Conservation (phyloP, 2,888 invertebrate species). For the Seladonia tumulorum region DNA sequence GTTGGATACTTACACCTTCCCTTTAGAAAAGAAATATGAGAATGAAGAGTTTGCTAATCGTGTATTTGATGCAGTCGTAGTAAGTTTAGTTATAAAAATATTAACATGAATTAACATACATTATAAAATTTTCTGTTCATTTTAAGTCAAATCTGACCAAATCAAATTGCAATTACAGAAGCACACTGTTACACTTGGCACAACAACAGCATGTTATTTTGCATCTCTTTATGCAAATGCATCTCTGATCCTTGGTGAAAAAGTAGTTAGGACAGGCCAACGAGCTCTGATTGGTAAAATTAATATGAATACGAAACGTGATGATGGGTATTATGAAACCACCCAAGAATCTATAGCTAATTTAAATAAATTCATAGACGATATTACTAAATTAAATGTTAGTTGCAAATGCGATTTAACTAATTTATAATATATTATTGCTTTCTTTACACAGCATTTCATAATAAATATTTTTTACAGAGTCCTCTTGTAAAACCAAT, state of each 20-base stretch:
- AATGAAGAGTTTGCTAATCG: conserved; percentile 89
- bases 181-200: conserved; percentile 90
- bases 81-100: conserved; percentile 84
- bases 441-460: background rate
- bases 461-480: conserved; percentile 83
- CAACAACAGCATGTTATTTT: conserved; percentile 96
- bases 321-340: conserved; percentile 88
- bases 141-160: background rate
- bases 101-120: background rate
- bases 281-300: conserved; percentile 95
- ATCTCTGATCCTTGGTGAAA: conserved; percentile 89
- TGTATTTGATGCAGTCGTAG: conserved; percentile 92
- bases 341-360: conserved; percentile 87
- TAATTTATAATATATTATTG: background rate
- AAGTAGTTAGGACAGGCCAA: conserved; percentile 89
- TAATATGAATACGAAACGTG: conserved; percentile 87
- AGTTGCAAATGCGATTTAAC: background rate
- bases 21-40: conserved; percentile 90
- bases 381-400: conserved; percentile 70
- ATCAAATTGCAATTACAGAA: conserved; percentile 85
- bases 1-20: conserved; percentile 94
- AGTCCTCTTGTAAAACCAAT: conserved; percentile 90
- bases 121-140: background rate
- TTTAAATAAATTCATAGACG: conserved; percentile 88
- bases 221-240: conserved; percentile 91